These are phyloP conservation scores for Notospermus geniculatus DNA, from an alignment of 1,140 invertebrate species.

Conservation along the genomic window DNA sequence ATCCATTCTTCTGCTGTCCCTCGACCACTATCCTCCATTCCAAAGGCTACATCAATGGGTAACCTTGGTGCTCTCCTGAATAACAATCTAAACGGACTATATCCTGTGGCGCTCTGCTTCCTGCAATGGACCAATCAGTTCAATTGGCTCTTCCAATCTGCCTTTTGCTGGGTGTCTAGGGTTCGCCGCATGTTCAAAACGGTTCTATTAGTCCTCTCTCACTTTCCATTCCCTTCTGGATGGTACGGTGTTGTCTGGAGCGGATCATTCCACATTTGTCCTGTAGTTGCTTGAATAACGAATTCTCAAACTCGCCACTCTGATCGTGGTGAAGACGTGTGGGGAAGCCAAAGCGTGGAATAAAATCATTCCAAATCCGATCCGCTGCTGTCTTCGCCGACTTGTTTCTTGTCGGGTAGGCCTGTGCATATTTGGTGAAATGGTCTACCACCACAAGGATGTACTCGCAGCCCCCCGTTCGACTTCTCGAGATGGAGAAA, in stretches of 20 bases:
- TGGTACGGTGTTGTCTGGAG: constrained; percentile 11
- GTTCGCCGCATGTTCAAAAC: constrained; percentile 24
- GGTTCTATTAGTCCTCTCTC: constrained; percentile 19
- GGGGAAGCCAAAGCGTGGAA: constrained; percentile 20
- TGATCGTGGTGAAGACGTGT: constrained; percentile 18
- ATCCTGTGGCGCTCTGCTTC: constrained; percentile 15
- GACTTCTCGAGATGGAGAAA: constrained; percentile 23
- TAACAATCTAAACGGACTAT: constrained; percentile 19
- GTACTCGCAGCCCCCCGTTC: constrained; percentile 19
- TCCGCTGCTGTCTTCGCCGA: constrained; percentile 1
- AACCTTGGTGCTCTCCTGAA: constrained; percentile 20
- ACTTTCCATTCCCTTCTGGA: constrained; percentile 2
- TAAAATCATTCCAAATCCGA: constrained; percentile 17
- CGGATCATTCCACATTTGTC: constrained; percentile 1
- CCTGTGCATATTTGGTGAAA: not conserved
- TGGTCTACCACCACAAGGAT: constrained; percentile 6
- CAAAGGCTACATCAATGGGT: constrained; percentile 21
- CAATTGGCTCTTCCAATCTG: constrained; percentile 18
- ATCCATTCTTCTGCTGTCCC: not conserved
- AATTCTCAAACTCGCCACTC: constrained; percentile 9
- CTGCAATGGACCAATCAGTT: constrained; percentile 15
- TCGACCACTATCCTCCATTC: not conserved
- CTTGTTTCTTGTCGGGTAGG: constrained; percentile 1
- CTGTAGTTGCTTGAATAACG: not conserved
- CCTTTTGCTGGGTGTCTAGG: constrained; percentile 13